Evolutionary conservation across 1,140 invertebrate genomes (phyloP).

Genomic region (Lepidurus packardi): DNA sequence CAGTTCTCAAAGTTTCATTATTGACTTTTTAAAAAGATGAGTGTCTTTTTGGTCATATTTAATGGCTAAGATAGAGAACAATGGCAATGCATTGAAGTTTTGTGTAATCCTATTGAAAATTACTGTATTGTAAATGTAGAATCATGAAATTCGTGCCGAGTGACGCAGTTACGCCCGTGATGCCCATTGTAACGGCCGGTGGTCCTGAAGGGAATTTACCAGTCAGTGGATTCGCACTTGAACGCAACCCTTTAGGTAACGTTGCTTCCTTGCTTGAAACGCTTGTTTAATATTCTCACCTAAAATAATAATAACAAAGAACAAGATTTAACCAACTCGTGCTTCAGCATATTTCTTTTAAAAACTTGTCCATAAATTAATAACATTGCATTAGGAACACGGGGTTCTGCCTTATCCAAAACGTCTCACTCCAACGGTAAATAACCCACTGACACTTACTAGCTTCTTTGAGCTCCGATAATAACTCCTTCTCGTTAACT

Average conservation of each 20-base stretch:
- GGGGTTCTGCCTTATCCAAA: constrained; percentile 7
- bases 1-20: no score
- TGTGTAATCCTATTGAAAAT: no score
- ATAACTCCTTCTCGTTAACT: no score
- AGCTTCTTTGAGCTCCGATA: neutral
- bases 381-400: constrained; percentile 1
- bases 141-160: constrained; percentile 75
- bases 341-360: neutral
- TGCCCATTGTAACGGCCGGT: constrained; percentile 19
- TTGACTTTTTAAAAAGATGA: no score
- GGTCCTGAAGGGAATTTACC: constrained; percentile 7
- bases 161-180: constrained; percentile 54
- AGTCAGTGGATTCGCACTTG: neutral
- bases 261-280: neutral
- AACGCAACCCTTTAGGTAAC: neutral
- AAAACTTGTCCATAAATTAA: neutral
- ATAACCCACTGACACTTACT: neutral
- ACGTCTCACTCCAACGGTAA: neutral
- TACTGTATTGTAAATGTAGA: constrained; percentile 45
- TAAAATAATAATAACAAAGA: neutral
- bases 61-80: no score
- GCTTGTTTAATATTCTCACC: neutral
- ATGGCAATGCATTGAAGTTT: no score
- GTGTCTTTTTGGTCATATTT: no score
- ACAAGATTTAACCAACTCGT: neutral